Base-by-base conservation (phyloP, 35 echinoderm and acorn worm species). In the Amphiura filiformis region DNA sequence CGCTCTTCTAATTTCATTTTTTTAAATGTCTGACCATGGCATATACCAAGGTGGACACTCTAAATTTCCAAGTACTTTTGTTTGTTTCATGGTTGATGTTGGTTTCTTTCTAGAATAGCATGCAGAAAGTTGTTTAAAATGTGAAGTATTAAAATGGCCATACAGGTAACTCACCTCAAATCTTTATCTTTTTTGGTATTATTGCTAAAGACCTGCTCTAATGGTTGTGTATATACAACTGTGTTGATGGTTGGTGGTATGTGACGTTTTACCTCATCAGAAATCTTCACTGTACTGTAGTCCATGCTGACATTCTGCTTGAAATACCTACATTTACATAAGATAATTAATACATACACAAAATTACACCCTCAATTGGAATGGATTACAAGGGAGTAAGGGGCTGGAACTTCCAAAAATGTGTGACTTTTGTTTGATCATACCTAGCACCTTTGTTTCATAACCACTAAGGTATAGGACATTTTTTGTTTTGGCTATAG, bases 231-330 rank as follows among this genome's bases (percentile, higher is more conserved):
- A 38, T 92, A 95, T 0, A 86, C 80, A 23, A 90, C 89, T 28
- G 93, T 84, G 31, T 99, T 94, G 41, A 99, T 92, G 13, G 90
- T 88, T 0, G 65, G 83, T 37, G 65, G 38, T 31, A 79, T 78
- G 33, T 87, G 78, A 13, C 96, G 77, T 12, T 86, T 80, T 35
- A 99, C 96, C 86, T 94, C 93, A 77, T 99, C 96, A 39, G 96
- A 94, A 18, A 99, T 93, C 42, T 99, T 99, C 18, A 99, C 88
- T 0, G 90, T 91, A 56, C 93, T 95, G 4, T 82, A 92, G 0
- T 84, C 65, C 18, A 76, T 89, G 31, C 89, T 95, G 1, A 99
- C 96, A 32, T 61, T 86, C 31, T 95, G 92, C 57, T 92, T 94
- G 76, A 99, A 98, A 80, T 98, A 98, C 32, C 96, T 98, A 75